A percentile compares a stretch with the other conserved stretches of the same genome.
Conservation (phyloP, 2,113 vertebrate species). For the Phaethon lepturus region DNA sequence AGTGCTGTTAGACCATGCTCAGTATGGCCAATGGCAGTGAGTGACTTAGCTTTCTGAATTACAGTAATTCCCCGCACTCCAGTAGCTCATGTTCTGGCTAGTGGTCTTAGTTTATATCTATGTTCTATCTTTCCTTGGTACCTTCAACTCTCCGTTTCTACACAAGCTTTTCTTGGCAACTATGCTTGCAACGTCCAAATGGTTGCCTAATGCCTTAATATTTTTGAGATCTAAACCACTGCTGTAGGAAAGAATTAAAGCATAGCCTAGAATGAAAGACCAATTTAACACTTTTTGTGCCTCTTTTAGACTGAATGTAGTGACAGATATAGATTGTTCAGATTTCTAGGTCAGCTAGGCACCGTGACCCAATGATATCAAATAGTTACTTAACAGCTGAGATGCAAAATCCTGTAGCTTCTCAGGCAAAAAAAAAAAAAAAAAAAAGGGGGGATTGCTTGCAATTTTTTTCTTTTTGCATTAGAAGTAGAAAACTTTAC, state of each 20-base stretch:
- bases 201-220: not conserved
- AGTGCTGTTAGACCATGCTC: not conserved
- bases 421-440: not conserved
- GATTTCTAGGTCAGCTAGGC: not conserved
- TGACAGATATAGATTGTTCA: not conserved
- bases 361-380: not conserved
- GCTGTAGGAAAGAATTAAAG: not conserved
- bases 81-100: not conserved
- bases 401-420: not conserved
- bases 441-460: not conserved
- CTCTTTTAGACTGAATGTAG: not conserved
- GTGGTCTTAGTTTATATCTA: not conserved
- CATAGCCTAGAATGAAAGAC: not conserved
- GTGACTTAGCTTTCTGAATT: not conserved
- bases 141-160: not conserved
- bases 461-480: not conserved
- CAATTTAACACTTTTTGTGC: not conserved
- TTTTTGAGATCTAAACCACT: not conserved
- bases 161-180: not conserved
- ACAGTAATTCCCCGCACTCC: not conserved
- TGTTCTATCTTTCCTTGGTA: not conserved
- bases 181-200: not conserved
- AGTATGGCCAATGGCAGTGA: not conserved
- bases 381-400: not conserved
- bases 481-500: not conserved